phyloP scores from a whole-genome alignment of 2,113 vertebrate genomes.

The Pygoscelis adeliae region DNA sequence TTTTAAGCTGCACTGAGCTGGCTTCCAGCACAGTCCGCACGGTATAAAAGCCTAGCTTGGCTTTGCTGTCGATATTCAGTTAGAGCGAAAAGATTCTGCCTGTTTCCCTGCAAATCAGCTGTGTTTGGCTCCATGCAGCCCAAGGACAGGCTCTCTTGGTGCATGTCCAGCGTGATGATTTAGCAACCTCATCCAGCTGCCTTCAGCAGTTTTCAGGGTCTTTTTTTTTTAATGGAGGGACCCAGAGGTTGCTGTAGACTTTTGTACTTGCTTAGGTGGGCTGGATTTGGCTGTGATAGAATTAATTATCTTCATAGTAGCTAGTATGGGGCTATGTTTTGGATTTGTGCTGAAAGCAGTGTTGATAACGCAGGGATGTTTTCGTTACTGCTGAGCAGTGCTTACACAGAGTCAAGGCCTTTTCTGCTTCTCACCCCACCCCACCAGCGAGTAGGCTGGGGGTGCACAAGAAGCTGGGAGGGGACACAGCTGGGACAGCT shows the following conservation, averaged over 20 bases:
- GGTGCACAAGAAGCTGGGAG: no score
- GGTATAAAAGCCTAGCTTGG: not conserved
- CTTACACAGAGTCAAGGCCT: no score
- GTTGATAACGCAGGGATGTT: no score
- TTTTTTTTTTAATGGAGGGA: not conserved
- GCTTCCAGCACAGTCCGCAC: rapidly evolving
- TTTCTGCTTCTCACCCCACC: no score
- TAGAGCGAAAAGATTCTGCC: not conserved
- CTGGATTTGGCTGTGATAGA: no score
- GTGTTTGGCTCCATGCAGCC: not conserved
- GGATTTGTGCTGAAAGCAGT: no score
- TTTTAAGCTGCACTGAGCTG: not conserved
- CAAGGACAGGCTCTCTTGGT: not conserved
- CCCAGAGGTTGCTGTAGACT: not conserved
- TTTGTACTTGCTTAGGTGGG: not conserved
- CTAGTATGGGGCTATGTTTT: no score
- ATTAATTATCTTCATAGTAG: no score
- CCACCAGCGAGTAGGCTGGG: no score
- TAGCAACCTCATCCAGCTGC: not conserved
- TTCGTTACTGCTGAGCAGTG: no score
- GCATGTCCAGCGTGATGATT: not conserved
- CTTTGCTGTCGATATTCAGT: not conserved
- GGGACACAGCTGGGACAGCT: no score
- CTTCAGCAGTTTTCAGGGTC: not conserved
- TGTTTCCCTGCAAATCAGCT: not conserved